Evolutionary conservation across 2,888 invertebrate species (phyloP), one percentile per base, ranked within the genome.

Genomic region (Hecatera dysodea): DNA sequence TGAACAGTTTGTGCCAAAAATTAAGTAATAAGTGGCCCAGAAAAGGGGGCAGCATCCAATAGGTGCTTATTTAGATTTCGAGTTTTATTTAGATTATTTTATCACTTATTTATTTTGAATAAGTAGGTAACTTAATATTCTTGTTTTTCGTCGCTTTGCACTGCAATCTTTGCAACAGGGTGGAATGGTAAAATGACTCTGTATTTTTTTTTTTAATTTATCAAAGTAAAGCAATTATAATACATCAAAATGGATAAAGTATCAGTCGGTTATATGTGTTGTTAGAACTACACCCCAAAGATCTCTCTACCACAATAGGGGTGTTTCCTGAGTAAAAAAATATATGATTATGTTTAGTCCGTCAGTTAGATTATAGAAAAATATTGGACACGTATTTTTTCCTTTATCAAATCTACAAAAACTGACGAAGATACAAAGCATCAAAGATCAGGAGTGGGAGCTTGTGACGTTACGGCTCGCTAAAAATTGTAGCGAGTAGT

Each of bases 1-100:
- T 93, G 92, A 93, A 92, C 90, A 81, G 82, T 67, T 82, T 82
- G 92, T 93, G 92, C 92, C 93, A 93, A 92, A 89, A 77, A 80
- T 76, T 78, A 75, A 48, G 17, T 66, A 11, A 53, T 65, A 64
- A 48, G 67, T 61, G 53, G 73, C 67, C 74, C 60, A 27, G 50
- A 50, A 19, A 65, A 36, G 71, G 56, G 79, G 76, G 74, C 76
- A 74, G 71, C 71, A 79, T 78, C 69, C 52, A 56, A 67, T 17
- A 61, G 67, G 78, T 78, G 75, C 66, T 71, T 75, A 71, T 61
- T 68, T 67, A 79, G 64, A 46, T 3, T 55, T 67, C 42, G 42
- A 78, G 63, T 50, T 62, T 36, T 61, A 63, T 50, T 55, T 44
- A 55, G 22, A 57, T 46, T 48, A 67, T 27, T 59, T 44, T 36